Base-by-base conservation (phyloP, 2,888 invertebrate genomes). In the Anoncus sp. region DNA sequence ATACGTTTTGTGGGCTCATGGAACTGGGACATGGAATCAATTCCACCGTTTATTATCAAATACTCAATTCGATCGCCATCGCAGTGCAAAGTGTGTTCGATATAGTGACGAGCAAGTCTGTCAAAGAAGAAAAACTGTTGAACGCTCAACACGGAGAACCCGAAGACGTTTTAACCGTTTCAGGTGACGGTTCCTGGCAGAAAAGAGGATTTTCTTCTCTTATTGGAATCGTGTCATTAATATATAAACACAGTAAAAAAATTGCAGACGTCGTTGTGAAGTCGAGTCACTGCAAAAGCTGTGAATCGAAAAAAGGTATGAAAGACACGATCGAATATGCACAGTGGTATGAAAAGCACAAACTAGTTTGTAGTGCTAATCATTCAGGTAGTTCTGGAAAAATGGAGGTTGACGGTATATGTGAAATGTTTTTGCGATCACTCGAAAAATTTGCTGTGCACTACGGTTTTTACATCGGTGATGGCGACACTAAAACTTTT, bases 191-290 rank as follows among this genome's bases (percentile, higher is more conserved):
- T 38, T 79, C 78, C 27, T 82, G 82, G 81, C 47, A 31, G 22
- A 82, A 81, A 74, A 65, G 81, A 71, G 78, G 81, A 12, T 83
- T 81, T 69, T 47, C 79, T 62, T 82, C 83, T 57, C 72, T 82
- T 35, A 59, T 81, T 71, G 83, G 82, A 3, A 81, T 82, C 12
- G 59, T 81, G n/a, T 81, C 81, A 47, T 55, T 83, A 14, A 82
- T 79, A 38, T 40, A 38, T 35, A 79, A 81, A 70, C 57, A 55
- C 65, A 75, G 38, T 49, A 35, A 47, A 47, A 82, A 82, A 81
- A 75, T 82, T 60, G 40, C 60, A 38, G 20, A 66, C 49, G 74
- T 81, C 38, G 60, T 38, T 49, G 51, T 81, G 5, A 71, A 20
- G 35, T 81, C 81, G 27, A 79, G 80, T 65, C 49, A 55, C 49